Conservation (phyloP, 1,140 invertebrate species). For the Neodiprion fabricii region DNA sequence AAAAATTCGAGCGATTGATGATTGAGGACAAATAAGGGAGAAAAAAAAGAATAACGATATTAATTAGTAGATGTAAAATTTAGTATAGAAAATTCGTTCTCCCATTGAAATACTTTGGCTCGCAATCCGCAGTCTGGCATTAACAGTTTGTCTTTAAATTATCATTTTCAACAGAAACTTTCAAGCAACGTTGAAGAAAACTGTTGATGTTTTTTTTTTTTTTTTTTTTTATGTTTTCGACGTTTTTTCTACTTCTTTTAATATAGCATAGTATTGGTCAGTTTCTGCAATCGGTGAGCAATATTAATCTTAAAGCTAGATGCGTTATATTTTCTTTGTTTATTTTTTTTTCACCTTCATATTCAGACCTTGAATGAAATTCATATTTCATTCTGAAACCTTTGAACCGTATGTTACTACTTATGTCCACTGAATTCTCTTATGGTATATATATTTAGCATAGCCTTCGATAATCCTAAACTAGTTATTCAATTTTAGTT, state of each 20-base stretch:
- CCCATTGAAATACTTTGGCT: too few species aligned
- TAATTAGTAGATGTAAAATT: too few species aligned
- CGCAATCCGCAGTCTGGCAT: too few species aligned
- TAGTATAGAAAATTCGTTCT: too few species aligned
- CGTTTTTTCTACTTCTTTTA: slow-evolving; percentile 10
- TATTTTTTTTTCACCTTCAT: slow-evolving; percentile 20
- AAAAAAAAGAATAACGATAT: too few species aligned
- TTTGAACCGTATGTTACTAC: neutral
- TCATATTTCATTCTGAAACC: slow-evolving; percentile 3
- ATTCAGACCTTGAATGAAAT: slow-evolving; percentile 10
- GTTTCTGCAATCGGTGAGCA: neutral
- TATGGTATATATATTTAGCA: neutral
- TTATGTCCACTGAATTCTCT: neutral
- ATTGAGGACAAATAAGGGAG: too few species aligned
- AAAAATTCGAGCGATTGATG: too few species aligned
- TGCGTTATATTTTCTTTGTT: slow-evolving; percentile 12
- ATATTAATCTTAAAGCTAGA: neutral
- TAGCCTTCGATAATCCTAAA: neutral
- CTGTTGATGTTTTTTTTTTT: slow-evolving; percentile 15
- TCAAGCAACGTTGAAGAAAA: slow-evolving; percentile 2
- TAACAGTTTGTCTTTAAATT: too few species aligned
- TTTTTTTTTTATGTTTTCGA: slow-evolving; percentile 16
- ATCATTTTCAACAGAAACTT: too few species aligned
- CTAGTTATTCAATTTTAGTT: slow-evolving; percentile 19
- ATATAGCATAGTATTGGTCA: neutral